phyloP scores from a whole-genome alignment of 2,113 vertebrate species.

The Gambusia holbrooki region DNA sequence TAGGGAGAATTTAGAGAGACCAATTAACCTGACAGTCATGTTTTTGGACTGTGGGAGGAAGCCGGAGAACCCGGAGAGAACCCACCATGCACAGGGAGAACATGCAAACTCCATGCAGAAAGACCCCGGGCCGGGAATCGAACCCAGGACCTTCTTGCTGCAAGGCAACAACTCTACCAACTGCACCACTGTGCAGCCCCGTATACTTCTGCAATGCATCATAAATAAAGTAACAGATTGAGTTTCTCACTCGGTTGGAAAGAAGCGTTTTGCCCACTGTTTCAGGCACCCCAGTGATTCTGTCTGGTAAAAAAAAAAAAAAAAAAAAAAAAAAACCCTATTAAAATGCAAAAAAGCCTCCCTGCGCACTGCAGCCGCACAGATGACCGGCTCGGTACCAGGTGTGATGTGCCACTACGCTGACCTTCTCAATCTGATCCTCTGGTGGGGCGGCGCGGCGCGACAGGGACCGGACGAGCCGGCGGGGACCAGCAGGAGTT shows the following conservation, averaged over 20 bases:
- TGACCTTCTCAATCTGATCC: conserved; percentile 68
- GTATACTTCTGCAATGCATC: neutral
- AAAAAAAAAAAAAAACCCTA: conserved; percentile 12
- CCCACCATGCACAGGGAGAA: too few species aligned
- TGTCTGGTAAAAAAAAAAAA: conserved; percentile 4
- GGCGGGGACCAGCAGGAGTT: conserved; percentile 29
- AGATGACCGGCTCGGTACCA: conserved; percentile 62
- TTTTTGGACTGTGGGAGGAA: too few species aligned
- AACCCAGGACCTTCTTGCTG: too few species aligned
- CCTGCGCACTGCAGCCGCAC: conserved; percentile 34
- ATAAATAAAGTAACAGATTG: neutral
- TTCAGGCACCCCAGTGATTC: conserved; percentile 2
- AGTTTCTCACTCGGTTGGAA: neutral
- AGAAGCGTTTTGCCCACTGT: neutral
- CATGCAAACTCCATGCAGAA: too few species aligned
- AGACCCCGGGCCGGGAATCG: too few species aligned
- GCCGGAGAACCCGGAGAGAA: too few species aligned
- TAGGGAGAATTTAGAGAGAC: too few species aligned
- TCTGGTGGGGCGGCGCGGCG: conserved; percentile 35
- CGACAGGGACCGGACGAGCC: conserved; percentile 35
- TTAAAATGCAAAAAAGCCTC: conserved; percentile 57
- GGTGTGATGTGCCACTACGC: conserved; percentile 58
- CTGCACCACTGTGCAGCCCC: too few species aligned
- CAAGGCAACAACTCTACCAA: too few species aligned
- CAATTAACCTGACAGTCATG: too few species aligned